These are phyloP conservation scores for Nicator chloris DNA, from an alignment of 2,113 vertebrate species.

Conservation along the genomic window DNA sequence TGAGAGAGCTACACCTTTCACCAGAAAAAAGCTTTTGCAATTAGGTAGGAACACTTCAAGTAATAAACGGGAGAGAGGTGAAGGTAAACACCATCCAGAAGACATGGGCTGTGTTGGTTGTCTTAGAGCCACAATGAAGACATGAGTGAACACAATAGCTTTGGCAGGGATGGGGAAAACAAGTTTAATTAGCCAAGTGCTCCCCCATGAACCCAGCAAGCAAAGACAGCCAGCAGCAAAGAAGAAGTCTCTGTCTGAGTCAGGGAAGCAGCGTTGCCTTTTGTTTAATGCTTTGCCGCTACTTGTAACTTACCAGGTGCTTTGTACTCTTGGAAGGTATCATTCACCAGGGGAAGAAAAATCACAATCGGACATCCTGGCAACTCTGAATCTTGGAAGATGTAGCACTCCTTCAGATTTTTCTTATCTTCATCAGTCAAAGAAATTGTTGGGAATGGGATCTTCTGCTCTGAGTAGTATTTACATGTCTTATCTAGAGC, in stretches of 20 bases:
- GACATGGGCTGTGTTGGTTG: neutral
- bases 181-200: neutral
- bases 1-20: neutral
- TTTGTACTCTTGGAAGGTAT: conserved; percentile 76
- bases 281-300: neutral
- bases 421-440: conserved; percentile 66
- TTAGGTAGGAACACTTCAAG: neutral
- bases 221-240: neutral
- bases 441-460: conserved; percentile 72
- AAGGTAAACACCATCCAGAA: neutral
- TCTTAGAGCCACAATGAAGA: neutral
- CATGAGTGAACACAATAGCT: neutral
- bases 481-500: conserved; percentile 69
- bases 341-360: conserved; percentile 79
- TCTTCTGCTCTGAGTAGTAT: conserved; percentile 72
- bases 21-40: neutral
- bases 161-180: neutral
- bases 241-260: neutral
- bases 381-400: conserved; percentile 61
- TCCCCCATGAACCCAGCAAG: neutral
- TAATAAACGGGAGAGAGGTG: neutral
- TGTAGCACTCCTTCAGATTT: conserved; percentile 76
- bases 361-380: conserved; percentile 62
- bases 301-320: conserved; percentile 71
- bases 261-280: neutral